These are phyloP conservation scores for Nephrotoma guestfalica DNA, from an alignment of 2,888 invertebrate genomes.

Conservation along the genomic window DNA sequence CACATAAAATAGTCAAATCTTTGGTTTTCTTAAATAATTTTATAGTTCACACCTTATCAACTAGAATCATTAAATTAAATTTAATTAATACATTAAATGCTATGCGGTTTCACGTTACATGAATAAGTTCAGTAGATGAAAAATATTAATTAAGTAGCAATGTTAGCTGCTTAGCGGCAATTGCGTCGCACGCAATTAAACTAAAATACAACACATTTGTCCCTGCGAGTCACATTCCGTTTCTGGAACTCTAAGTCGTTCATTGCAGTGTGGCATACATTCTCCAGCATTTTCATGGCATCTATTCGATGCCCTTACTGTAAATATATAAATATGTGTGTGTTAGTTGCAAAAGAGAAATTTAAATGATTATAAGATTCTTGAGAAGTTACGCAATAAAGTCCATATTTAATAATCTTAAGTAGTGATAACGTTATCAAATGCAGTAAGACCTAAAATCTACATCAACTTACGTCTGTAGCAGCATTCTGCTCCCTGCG, in stretches of 20 bases:
- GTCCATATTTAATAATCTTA: background rate
- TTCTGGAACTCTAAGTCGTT: constrained; percentile 21
- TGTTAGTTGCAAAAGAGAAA: background rate
- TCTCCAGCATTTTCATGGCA: constrained; percentile 24
- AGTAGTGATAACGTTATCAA: background rate
- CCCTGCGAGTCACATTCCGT: constrained; percentile 23
- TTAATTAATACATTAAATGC: background rate
- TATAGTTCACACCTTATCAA: background rate
- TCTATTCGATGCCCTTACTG: constrained; percentile 23
- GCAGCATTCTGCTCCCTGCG: constrained; percentile 28
- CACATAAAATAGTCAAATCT: background rate
- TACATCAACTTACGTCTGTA: constrained; percentile 24
- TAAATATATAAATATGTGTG: constrained; percentile 18
- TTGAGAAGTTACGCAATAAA: background rate
- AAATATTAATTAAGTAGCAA: background rate
- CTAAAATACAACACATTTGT: constrained; percentile 24
- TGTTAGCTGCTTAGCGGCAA: background rate
- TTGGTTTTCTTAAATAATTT: background rate
- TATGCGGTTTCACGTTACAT: background rate
- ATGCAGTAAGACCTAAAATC: background rate
- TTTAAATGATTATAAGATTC: background rate
- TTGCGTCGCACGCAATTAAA: constrained; percentile 3
- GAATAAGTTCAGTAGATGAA: background rate
- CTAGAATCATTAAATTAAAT: background rate
- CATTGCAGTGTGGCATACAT: constrained; percentile 23